A percentile compares a stretch with the other conserved stretches of the same genome.
Conservation (phyloP, 92 coral and sea anemone species). For the Anthopleura xanthogrammica region DNA sequence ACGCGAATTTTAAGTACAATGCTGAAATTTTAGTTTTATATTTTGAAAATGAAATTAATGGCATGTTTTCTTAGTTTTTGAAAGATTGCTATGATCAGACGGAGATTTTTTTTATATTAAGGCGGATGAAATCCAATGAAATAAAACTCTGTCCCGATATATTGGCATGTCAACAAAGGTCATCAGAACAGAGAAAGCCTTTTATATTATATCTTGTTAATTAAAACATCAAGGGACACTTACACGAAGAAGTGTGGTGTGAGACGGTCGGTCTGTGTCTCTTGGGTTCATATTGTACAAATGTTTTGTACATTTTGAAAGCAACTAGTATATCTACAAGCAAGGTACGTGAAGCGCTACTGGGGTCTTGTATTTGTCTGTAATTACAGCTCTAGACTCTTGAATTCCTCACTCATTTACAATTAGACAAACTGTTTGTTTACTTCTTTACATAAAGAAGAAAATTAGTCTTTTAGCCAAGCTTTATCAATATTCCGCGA, state of each 20-base stretch:
- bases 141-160: not conserved
- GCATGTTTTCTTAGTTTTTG: too few species aligned
- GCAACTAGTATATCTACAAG: not conserved
- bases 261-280: not conserved
- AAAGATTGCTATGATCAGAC: not conserved
- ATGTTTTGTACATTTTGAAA: not conserved
- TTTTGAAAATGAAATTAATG: too few species aligned
- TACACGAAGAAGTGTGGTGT: not conserved
- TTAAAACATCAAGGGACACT: not conserved
- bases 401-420: not conserved
- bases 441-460: not conserved
- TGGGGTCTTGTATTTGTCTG: not conserved
- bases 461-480: not conserved
- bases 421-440: not conserved
- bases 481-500: not conserved
- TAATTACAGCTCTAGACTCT: not conserved
- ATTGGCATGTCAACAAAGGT: slow-evolving; percentile 8
- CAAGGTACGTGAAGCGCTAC: not conserved
- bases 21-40: not conserved
- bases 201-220: slow-evolving; percentile 1
- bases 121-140: slow-evolving; percentile 1
- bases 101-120: not conserved
- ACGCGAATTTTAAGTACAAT: not conserved
- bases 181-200: not conserved
- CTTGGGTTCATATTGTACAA: not conserved